A percentile compares a stretch with the other conserved stretches of the same genome.
phyloP scores from a whole-genome alignment of 2,888 invertebrate genomes.

The Lumbricus terrestris region DNA sequence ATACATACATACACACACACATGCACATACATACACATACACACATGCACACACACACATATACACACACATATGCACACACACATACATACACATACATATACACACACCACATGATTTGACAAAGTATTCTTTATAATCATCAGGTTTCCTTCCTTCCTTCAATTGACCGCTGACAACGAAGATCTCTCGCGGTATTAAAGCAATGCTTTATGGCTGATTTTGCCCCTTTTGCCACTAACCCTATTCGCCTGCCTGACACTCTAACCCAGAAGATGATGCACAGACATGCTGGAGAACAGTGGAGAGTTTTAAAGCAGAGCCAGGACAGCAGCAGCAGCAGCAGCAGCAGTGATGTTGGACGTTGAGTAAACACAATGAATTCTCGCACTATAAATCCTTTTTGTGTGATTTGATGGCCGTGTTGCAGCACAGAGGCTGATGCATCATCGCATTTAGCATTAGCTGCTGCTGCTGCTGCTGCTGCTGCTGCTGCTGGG shows the following conservation, averaged over 20 bases:
- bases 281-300: not conserved
- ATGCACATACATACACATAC: too few species aligned
- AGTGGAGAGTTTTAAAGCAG: not conserved
- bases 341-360: not conserved
- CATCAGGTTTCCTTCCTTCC: not conserved
- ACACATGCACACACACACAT: too few species aligned
- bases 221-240: conserved; percentile 3
- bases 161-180: not conserved
- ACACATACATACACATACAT: too few species aligned
- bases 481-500: too few species aligned
- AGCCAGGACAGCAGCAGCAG: not conserved
- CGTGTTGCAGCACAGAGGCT: not conserved
- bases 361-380: not conserved
- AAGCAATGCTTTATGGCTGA: not conserved
- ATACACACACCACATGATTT: too few species aligned
- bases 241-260: not conserved
- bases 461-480: not conserved
- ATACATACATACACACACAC: too few species aligned
- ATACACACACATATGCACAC: too few species aligned
- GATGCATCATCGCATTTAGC: not conserved
- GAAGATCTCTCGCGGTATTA: not conserved
- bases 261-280: not conserved
- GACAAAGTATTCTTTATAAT: not conserved
- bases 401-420: not conserved
- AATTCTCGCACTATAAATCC: not conserved